Percentiles rank a stretch among this genome's conserved stretches.
phyloP scores from a whole-genome alignment of 2,888 invertebrate genomes.

The Therioaphis trifolii region DNA sequence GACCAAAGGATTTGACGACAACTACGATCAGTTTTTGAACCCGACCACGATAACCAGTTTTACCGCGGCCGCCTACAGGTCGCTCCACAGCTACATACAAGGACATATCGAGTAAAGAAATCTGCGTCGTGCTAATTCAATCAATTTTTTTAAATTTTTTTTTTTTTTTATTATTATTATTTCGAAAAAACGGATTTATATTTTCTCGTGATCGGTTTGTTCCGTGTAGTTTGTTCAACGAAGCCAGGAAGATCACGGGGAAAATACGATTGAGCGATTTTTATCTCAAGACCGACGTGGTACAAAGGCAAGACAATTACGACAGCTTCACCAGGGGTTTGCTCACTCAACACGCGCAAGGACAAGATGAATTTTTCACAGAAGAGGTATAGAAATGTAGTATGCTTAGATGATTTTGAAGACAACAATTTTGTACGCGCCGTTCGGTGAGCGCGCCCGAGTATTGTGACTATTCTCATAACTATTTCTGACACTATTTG shows the following conservation, averaged over 20 bases:
- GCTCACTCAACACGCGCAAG: conserved; percentile 38
- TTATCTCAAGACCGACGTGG: conserved; percentile 25
- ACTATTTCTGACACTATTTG: too few species aligned
- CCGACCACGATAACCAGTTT: conserved; percentile 77
- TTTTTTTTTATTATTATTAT: neutral
- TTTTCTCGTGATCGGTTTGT: too few species aligned
- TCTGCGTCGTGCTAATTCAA: too few species aligned
- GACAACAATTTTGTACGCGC: too few species aligned
- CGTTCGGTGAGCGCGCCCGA: too few species aligned
- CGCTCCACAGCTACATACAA: conserved; percentile 74
- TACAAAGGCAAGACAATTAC: conserved; percentile 36
- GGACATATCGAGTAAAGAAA: conserved; percentile 43
- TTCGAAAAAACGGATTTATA: too few species aligned
- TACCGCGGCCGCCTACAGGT: conserved; percentile 78
- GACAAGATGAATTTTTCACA: conserved; percentile 45
- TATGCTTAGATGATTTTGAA: too few species aligned
- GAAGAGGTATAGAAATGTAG: too few species aligned
- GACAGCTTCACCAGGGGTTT: conserved; percentile 44
- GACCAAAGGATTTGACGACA: conserved; percentile 72
- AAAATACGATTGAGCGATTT: conserved; percentile 45
- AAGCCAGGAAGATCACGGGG: conserved; percentile 1
- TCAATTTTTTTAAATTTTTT: too few species aligned
- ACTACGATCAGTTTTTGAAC: conserved; percentile 75
- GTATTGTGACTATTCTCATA: too few species aligned
- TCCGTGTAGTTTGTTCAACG: conserved; percentile 26